Evolutionary conservation across 2,888 invertebrate species (phyloP), one percentile per base, ranked within the genome.

Genomic region (Acanthoscelides obtectus): DNA sequence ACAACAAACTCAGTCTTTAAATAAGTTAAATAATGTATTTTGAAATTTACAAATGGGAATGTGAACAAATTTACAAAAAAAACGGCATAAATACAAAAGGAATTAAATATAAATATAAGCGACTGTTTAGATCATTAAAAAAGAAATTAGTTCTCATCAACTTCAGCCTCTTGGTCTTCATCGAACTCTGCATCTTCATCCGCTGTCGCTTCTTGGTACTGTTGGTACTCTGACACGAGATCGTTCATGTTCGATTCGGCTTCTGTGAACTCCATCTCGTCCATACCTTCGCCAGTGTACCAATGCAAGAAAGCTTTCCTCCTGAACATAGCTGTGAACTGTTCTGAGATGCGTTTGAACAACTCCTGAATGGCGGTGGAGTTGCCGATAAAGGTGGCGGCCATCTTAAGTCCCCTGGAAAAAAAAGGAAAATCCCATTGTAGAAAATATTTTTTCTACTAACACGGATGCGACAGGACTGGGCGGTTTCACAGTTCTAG

Each of bases 231-330:
- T 0, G 94, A 94, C n/a, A 95, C 94, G 85, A 95, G 86, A 84
- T 95, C 95, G 86, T 94, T 97, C 96, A 98, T 97, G 90, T 98
- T 98, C 84, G 95, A 95, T 88, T 95, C 92, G 0, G 93, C 97
- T 86, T 97, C 97, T 4, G 96, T 96, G 90, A 96, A 97, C 87
- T 96, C 96, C 96, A 97, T 95, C 87, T 96, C 96, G 86, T 97
- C 96, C 97, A 97, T 97, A 80, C 97, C 97, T 96, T 97, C 77
- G 95, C 97, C 25, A 95, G 97, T 79, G 74, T 79, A 79, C 97
- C 97, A 97, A 91, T 97, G 97, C 86, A 97, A 90, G 92, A 97
- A 97, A 87, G 97, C 97, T 88, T 96, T 97, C 83, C 97, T 91
- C 83, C 97, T 91, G 90, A 97, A 97, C 97, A 97, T 97, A 83